Evolutionary conservation across 2,888 invertebrate species (phyloP).

Genomic region (Eulithis testata): DNA sequence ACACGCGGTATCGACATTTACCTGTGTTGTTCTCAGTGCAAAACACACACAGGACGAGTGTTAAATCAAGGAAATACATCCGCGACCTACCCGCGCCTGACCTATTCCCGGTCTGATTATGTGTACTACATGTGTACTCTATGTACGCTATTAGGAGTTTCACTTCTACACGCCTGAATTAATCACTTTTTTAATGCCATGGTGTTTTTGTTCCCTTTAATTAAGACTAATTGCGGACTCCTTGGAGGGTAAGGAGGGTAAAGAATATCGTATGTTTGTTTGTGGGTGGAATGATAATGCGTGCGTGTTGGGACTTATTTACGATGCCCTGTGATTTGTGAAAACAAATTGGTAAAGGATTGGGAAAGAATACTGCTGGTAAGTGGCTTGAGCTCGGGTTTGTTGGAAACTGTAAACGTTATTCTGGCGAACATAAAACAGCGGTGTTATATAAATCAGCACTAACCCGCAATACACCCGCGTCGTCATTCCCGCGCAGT

Average conservation of each 20-base stretch:
- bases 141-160: conserved; percentile 1
- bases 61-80: too few relatives aligned
- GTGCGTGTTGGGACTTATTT: conserved; percentile 37
- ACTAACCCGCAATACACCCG: too few relatives aligned
- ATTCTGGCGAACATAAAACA: too few relatives aligned
- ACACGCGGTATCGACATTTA: too few relatives aligned
- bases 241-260: conserved; percentile 48
- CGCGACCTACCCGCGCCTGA: too few relatives aligned
- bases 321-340: conserved; percentile 27
- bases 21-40: too few relatives aligned
- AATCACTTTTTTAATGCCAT: conserved; percentile 29
- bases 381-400: conserved; percentile 3
- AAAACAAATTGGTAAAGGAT: conserved; percentile 25
- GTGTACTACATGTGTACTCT: too few relatives aligned
- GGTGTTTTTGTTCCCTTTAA: conserved; percentile 59
- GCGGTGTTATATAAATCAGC: too few relatives aligned
- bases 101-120: too few relatives aligned
- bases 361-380: conserved; percentile 6
- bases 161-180: conserved; percentile 11
- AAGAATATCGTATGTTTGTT: conserved; percentile 40
- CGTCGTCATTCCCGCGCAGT: too few relatives aligned
- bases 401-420: background rate
- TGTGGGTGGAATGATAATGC: conserved; percentile 45
- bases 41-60: too few relatives aligned
- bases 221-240: conserved; percentile 73